Base-by-base conservation (phyloP, 2,113 vertebrate species). In the Pelmatolapia mariae region DNA sequence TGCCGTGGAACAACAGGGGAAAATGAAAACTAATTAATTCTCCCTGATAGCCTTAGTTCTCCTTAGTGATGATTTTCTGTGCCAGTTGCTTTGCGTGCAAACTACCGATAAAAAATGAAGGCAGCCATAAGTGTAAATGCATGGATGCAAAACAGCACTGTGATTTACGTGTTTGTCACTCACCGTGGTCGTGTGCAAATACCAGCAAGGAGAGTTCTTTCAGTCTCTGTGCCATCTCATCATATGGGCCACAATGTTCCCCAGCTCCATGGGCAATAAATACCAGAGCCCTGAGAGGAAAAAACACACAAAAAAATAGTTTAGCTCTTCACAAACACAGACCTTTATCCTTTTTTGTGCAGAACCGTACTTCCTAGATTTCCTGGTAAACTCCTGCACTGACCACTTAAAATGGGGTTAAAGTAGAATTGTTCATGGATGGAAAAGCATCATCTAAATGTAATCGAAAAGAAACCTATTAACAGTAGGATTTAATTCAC, bases 111-210 rank as follows among this genome's bases (percentile, higher is more conserved):
- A 84, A 80, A 38, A 22, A 29, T 18, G 6, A 45, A 52, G 59
- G 10, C 52, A 47, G n/a, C 66, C 16, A 1, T 45, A 66, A 29
- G 24, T 80, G 81, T 85, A 40, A 79, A 54, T 54, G 29, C 54
- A 61, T 80, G 66, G 22, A 45, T 71, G 68, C 26, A 45, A 47
- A 71, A 63, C 83, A 53, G 71, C 47, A 36, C 15, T 52, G 59
- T 19, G 6, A 33, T 56, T 45, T 87, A 40, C 50, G 8, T 76
- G 43, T 68, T n/a, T 80, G 53, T 86, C 61, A 97, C 98, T 98
- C 94, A 99, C 98, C 97, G 0, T 99, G 98, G 92, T 99, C 99
- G 7, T 99, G 98, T 79, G 98, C 95, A 76, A 99, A 99, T 26
- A 97, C 98, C 94, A 98, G 94, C 89, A 99, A 89, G 88, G 96